Conservation (phyloP, 2,113 vertebrate species). For the Xenopus laevis region DNA sequence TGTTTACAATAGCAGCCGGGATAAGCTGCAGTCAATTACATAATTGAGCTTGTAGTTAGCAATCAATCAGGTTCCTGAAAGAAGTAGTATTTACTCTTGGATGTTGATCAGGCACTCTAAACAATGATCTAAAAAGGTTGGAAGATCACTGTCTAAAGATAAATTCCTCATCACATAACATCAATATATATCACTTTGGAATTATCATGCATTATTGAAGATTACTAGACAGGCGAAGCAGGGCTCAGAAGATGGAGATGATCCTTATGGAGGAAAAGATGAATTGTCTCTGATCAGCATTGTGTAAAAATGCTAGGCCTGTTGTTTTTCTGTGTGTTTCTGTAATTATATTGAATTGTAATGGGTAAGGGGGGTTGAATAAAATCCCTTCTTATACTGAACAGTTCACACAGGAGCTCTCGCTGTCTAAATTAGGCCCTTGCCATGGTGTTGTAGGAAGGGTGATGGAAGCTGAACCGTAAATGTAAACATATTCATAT, state of each 20-base stretch:
- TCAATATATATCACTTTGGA: conserved; percentile 59
- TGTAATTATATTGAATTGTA: conserved; percentile 1
- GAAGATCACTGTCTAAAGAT: conserved; percentile 56
- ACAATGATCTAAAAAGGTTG: conserved; percentile 61
- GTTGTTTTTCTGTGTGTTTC: neutral
- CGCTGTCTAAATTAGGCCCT: too few species aligned
- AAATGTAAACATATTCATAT: too few species aligned
- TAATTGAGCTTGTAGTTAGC: conserved; percentile 60
- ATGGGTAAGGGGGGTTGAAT: too few species aligned
- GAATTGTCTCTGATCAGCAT: conserved; percentile 3
- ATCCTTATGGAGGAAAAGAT: conserved; percentile 35
- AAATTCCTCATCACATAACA: conserved; percentile 51
- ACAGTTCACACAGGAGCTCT: too few species aligned
- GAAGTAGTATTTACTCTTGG: conserved; percentile 52
- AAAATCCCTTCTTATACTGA: too few species aligned
- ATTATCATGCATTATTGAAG: conserved; percentile 68
- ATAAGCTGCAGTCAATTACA: conserved; percentile 56
- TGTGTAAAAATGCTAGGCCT: conserved; percentile 1
- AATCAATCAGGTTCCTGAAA: conserved; percentile 62
- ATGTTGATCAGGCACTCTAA: conserved; percentile 65
- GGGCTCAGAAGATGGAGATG: conserved; percentile 53
- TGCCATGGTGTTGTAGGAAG: too few species aligned
- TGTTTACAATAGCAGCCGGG: conserved; percentile 54
- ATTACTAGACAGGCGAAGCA: conserved; percentile 62
- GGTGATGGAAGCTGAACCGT: too few species aligned